phyloP scores from a whole-genome alignment of 2,797 vertebrate genomes.

The Etheostoma perlongum region DNA sequence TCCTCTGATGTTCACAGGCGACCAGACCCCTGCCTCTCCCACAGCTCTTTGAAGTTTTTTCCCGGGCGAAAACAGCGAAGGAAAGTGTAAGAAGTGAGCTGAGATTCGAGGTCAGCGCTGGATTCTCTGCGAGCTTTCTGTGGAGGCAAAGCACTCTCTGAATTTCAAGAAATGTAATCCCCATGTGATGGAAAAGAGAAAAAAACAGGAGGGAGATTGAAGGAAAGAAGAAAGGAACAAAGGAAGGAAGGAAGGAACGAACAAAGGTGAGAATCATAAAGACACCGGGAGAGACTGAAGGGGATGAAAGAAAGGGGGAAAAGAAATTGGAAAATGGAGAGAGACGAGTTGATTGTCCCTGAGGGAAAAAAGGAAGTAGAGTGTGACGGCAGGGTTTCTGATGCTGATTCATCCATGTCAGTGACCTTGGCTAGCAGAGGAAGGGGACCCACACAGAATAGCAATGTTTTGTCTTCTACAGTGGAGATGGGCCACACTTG shows the following conservation, averaged over 20 bases:
- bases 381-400: slow-evolving; percentile 55
- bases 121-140: slow-evolving; percentile 34
- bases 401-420: slow-evolving; percentile 67
- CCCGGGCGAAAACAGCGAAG: slow-evolving; percentile 9
- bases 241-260: neutral
- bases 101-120: slow-evolving; percentile 68
- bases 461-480: slow-evolving; percentile 40
- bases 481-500: slow-evolving; percentile 9
- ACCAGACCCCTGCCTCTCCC: slow-evolving; percentile 39
- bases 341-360: slow-evolving; percentile 30
- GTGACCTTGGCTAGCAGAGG: slow-evolving; percentile 63
- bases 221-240: neutral
- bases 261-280: slow-evolving; percentile 11
- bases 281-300: neutral
- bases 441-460: slow-evolving; percentile 50
- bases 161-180: slow-evolving; percentile 55
- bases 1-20: slow-evolving; percentile 61
- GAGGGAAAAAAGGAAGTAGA: slow-evolving; percentile 54
- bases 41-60: slow-evolving; percentile 62
- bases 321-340: slow-evolving; percentile 13
- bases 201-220: neutral
- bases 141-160: slow-evolving; percentile 7
- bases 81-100: slow-evolving; percentile 32
- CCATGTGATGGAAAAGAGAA: slow-evolving; percentile 23
- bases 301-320: neutral